Conservation (phyloP, 2,888 invertebrate genomes). For the Dione juno region DNA sequence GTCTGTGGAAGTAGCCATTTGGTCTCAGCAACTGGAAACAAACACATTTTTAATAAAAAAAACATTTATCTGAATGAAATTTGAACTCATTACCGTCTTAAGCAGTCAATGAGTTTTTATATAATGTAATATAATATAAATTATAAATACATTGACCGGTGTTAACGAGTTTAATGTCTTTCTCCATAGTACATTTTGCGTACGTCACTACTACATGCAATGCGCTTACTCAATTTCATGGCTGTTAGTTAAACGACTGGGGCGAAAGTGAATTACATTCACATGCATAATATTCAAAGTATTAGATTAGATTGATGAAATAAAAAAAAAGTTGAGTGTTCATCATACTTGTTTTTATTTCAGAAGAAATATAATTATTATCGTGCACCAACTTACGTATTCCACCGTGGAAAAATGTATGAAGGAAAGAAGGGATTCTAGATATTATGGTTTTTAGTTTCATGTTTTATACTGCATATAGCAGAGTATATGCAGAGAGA, state of each 20-base stretch:
- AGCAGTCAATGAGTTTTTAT: too few species aligned
- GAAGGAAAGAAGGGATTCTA: too few species aligned
- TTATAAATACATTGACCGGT: not conserved
- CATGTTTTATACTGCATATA: too few species aligned
- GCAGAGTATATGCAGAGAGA: too few species aligned
- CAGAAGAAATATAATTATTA: too few species aligned
- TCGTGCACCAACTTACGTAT: too few species aligned
- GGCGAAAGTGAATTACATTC: conserved; percentile 15
- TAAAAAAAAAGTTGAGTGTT: not conserved
- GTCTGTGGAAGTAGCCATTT: too few species aligned
- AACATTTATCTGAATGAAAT: not conserved
- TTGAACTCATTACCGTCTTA: not conserved
- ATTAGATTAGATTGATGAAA: not conserved
- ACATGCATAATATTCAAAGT: conserved; percentile 8
- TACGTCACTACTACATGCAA: not conserved
- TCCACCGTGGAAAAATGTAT: too few species aligned
- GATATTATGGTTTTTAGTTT: too few species aligned
- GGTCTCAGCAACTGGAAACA: too few species aligned
- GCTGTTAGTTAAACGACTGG: conserved; percentile 18
- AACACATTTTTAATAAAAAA: not conserved
- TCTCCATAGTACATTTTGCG: conserved; percentile 3
- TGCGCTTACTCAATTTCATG: conserved; percentile 14
- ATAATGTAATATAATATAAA: not conserved
- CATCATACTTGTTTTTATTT: too few species aligned
- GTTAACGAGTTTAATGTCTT: conserved; percentile 10